Evolutionary conservation across 2,888 invertebrate species (phyloP), one percentile per base, ranked within the genome.

Genomic region (Aporophyla nigra): DNA sequence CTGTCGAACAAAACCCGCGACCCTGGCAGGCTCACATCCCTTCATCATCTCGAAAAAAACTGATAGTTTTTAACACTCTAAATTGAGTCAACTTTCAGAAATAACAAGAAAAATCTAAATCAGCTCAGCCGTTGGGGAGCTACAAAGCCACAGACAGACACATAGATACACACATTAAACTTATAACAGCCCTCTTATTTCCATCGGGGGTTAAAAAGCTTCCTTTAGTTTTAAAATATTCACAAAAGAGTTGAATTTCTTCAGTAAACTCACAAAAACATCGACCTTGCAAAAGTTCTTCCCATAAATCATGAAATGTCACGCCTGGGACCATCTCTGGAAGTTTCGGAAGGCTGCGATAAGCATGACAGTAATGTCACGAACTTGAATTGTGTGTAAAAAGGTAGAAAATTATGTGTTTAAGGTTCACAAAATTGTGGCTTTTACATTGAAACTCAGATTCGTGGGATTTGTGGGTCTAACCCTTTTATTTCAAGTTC

Each of bases 271-370:
- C 24, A 24, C 16, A 72, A 80, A 83, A 40, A 76, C 58, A 65
- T 53, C 49, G 56, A 46, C 63, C 56, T 67, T 67, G 53, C 43
- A 54, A 65, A 66, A 61, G 24, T 71, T 65, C 68, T n/a, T 12
- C 58, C 33, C 58, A 54, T 71, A 82, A 82, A 82, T 82, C 82
- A 82, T 76, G 65, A 9, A 61, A 56, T 43, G 71, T 82, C 82
- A 61, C 82, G 62, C 77, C 16, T 27, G 72, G 53, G 72, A 74
- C 54, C 68, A 19, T 74, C 76, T 46, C 63, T 61, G 24, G 46
- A 86, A 85, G 71, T 83, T 83, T 80, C 14, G 46, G 67, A 69
- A 68, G 65, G 80, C 24, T 71, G 59, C 72, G 77, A 80, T 86
- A 84, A 84, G 63, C 66, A 21, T 67, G 83, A 72, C 77, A 75